Conservation (phyloP, 1,140 invertebrate species). For the Teleopsis dalmanni region DNA sequence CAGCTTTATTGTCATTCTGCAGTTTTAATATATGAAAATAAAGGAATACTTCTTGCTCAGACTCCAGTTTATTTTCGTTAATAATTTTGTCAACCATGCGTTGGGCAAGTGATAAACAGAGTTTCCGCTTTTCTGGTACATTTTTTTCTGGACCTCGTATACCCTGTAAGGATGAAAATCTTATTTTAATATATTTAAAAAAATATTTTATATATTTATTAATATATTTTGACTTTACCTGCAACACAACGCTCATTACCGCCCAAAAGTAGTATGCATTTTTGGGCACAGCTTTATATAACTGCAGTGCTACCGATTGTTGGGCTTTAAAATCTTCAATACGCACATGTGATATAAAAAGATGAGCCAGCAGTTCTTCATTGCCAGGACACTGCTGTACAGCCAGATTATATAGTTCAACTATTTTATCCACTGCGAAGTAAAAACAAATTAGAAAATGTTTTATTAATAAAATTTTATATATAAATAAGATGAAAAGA, state of each 20-base stretch:
- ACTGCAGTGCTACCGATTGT: slow-evolving; percentile 75
- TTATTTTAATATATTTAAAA: neutral
- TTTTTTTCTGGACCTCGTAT: slow-evolving; percentile 45
- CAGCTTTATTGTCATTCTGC: slow-evolving; percentile 74
- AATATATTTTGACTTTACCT: slow-evolving; percentile 52
- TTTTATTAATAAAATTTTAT: slow-evolving; percentile 6
- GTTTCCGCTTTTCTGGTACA: slow-evolving; percentile 50
- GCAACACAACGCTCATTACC: slow-evolving; percentile 91
- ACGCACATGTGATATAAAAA: slow-evolving; percentile 94
- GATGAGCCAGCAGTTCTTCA: slow-evolving; percentile 85
- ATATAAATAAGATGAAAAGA: neutral
- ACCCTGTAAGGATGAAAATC: slow-evolving; percentile 18
- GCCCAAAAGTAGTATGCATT: slow-evolving; percentile 98
- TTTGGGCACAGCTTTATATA: slow-evolving; percentile 87
- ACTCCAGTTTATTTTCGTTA: slow-evolving; percentile 80
- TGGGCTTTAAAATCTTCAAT: slow-evolving; percentile 86
- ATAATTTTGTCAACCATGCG: slow-evolving; percentile 81
- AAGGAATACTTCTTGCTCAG: slow-evolving; percentile 85
- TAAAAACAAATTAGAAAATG: slow-evolving; percentile 17
- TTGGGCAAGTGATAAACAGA: slow-evolving; percentile 78
- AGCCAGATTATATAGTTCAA: slow-evolving; percentile 81
- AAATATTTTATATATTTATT: slow-evolving; percentile 15
- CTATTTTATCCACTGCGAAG: slow-evolving; percentile 76
- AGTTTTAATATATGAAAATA: slow-evolving; percentile 87
- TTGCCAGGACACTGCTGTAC: slow-evolving; percentile 75